A percentile compares a stretch with the other conserved stretches of the same genome.
Conservation (phyloP, 2,888 invertebrate species). For the Schrankia costaestrigalis region DNA sequence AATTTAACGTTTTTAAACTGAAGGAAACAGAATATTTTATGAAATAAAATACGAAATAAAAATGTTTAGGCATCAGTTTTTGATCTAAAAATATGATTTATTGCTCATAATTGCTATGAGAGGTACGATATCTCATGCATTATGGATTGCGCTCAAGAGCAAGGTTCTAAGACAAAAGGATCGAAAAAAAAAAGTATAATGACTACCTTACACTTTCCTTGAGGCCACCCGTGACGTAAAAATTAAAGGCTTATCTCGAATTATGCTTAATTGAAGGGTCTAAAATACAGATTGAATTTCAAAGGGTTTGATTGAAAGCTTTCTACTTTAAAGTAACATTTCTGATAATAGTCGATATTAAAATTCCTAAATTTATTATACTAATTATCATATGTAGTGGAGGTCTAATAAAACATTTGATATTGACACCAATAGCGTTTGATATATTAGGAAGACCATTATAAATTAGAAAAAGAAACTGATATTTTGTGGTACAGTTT, state of each 20-base stretch:
- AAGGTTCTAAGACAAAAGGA: slow-evolving; percentile 71
- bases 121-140: slow-evolving; percentile 67
- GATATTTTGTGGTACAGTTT: too few relatives aligned
- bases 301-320: slow-evolving; percentile 71
- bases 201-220: slow-evolving; percentile 67
- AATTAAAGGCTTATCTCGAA: slow-evolving; percentile 78
- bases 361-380: slow-evolving; percentile 50
- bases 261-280: slow-evolving; percentile 77
- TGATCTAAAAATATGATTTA: slow-evolving; percentile 73
- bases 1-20: slow-evolving; percentile 37
- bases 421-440: slow-evolving; percentile 19
- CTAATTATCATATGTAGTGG: slow-evolving; percentile 44
- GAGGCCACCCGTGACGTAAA: slow-evolving; percentile 73
- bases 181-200: slow-evolving; percentile 66
- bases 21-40: slow-evolving; percentile 22
- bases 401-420: slow-evolving; percentile 25
- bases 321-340: slow-evolving; percentile 47
- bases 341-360: slow-evolving; percentile 47
- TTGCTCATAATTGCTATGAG: slow-evolving; percentile 75
- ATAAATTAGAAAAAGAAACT: too few relatives aligned
- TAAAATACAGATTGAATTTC: slow-evolving; percentile 74
- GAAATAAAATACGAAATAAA: slow-evolving; percentile 17
- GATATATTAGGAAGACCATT: too few relatives aligned
- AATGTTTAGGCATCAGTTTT: slow-evolving; percentile 61
- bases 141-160: slow-evolving; percentile 70